Evolutionary conservation across 2,888 invertebrate genomes (phyloP).

Genomic region (Watsonalla binaria): DNA sequence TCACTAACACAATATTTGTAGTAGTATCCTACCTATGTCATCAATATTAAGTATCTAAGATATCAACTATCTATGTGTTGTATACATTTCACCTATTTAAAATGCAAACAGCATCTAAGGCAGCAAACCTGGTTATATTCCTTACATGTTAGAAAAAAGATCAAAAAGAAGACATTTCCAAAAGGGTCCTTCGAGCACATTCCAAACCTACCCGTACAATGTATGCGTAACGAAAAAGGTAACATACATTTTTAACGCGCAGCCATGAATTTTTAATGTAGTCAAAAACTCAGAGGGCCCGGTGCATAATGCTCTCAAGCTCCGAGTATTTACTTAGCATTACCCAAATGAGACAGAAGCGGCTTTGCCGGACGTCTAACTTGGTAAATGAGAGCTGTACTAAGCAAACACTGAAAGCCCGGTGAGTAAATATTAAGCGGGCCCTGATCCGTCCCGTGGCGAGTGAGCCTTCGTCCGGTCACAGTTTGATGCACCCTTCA

Average conservation of each 20-base stretch:
- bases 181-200: background rate
- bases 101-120: background rate
- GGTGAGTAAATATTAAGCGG: constrained; percentile 40
- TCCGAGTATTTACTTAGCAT: constrained; percentile 56
- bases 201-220: background rate
- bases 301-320: constrained; percentile 27
- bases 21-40: too few species aligned
- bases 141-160: background rate
- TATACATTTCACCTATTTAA: background rate
- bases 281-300: constrained; percentile 20
- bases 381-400: constrained; percentile 66
- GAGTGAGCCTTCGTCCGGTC: constrained; percentile 4
- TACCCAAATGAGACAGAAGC: constrained; percentile 63
- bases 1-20: too few species aligned
- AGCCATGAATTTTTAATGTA: constrained; percentile 34
- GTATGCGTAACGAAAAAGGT: constrained; percentile 18
- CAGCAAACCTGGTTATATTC: background rate
- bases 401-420: constrained; percentile 49
- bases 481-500: constrained; percentile 1
- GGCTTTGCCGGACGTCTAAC: constrained; percentile 56
- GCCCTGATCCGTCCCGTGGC: constrained; percentile 21
- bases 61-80: background rate
- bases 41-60: too few species aligned
- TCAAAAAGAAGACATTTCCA: background rate
- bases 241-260: constrained; percentile 17